Percentiles rank a stretch among this genome's conserved stretches.
phyloP scores from a whole-genome alignment of 2,888 invertebrate species.

The Chromoteleia sp. region DNA sequence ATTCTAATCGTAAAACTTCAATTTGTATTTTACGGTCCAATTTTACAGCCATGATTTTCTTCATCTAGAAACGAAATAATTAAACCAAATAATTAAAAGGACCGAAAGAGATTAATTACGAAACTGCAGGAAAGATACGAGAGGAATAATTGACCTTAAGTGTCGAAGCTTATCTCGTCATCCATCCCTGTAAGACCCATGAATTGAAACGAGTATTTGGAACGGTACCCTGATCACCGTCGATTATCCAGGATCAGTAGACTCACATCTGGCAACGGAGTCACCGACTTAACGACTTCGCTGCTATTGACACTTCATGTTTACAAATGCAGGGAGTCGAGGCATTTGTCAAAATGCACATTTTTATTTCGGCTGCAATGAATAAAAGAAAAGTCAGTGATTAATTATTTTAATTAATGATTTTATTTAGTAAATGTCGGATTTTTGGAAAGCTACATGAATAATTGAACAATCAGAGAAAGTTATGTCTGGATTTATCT shows the following conservation, averaged over 20 bases:
- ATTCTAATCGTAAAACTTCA: too few species aligned
- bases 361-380: slow-evolving; percentile 17
- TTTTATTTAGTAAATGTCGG: slow-evolving; percentile 12
- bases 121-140: neutral
- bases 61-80: too few species aligned
- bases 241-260: slow-evolving; percentile 83
- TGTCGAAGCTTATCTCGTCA: slow-evolving; percentile 70
- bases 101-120: slow-evolving; percentile 19
- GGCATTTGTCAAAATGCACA: slow-evolving; percentile 49
- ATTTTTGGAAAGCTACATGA: neutral
- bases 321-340: slow-evolving; percentile 56
- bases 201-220: slow-evolving; percentile 80
- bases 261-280: slow-evolving; percentile 81
- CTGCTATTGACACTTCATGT: slow-evolving; percentile 60
- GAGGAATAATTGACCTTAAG: slow-evolving; percentile 71
- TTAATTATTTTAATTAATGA: slow-evolving; percentile 42
- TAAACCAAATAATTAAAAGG: slow-evolving; percentile 6
- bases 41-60: slow-evolving; percentile 1
- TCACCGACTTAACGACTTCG: slow-evolving; percentile 74
- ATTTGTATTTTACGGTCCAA: neutral
- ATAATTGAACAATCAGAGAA: neutral
- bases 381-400: slow-evolving; percentile 31
- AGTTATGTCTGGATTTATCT: too few species aligned
- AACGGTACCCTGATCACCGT: slow-evolving; percentile 79
- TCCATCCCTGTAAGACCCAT: slow-evolving; percentile 76